Conservation (phyloP, 2,888 invertebrate species). For the Cephus rjabovi region DNA sequence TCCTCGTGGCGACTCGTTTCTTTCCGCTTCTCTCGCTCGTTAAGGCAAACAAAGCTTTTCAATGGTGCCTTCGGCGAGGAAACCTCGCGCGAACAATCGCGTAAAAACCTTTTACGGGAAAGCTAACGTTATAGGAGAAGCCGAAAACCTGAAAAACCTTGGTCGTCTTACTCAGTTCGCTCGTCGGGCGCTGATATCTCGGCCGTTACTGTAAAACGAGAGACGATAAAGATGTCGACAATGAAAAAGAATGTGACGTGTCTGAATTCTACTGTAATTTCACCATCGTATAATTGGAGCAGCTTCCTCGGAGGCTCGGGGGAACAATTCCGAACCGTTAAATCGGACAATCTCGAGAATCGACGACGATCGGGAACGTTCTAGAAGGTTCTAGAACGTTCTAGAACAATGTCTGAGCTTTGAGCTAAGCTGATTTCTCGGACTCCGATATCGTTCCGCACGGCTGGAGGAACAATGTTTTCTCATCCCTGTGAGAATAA, state of each 20-base stretch:
- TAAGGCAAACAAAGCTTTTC: constrained; percentile 28
- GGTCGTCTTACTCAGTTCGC: background rate
- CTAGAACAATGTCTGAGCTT: no score
- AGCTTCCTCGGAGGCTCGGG: background rate
- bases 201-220: background rate
- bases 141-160: background rate
- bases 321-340: constrained; percentile 5
- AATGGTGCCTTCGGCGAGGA: constrained; percentile 1
- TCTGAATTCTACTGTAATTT: constrained; percentile 5
- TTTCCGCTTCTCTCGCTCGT: constrained; percentile 18
- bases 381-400: no score
- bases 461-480: background rate
- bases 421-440: background rate
- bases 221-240: background rate
- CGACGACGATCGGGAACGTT: no score
- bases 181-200: background rate
- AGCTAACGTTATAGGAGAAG: background rate
- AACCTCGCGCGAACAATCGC: background rate
- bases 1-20: constrained; percentile 33
- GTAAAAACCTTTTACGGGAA: background rate
- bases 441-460: background rate
- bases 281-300: background rate
- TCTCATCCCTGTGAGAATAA: background rate
- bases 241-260: background rate
- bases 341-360: background rate